Percentiles rank a stretch among this genome's conserved stretches.
phyloP scores from a whole-genome alignment of 2,113 vertebrate species.

The Plecturocebus donacophilus region DNA sequence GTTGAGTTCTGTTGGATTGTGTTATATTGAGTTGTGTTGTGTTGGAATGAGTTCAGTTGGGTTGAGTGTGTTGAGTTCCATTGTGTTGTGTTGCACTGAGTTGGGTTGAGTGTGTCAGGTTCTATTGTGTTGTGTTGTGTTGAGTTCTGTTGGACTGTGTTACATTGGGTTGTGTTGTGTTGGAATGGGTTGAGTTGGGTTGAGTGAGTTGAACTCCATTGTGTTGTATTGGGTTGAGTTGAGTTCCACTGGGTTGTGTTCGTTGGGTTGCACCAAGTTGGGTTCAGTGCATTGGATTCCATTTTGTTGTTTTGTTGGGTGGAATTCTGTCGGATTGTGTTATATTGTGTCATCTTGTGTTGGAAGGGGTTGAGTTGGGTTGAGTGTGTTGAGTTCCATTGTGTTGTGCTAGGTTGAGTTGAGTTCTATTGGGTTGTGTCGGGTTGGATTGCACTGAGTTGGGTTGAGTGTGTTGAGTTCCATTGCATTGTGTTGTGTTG shows the following conservation, averaged over 20 bases:
- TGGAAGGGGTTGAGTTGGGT: neutral
- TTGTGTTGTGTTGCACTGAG: neutral
- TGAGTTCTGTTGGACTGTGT: neutral
- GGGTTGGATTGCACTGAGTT: neutral
- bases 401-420: no score
- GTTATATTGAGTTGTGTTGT: neutral
- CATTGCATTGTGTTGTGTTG: no score
- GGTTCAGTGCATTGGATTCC: neutral
- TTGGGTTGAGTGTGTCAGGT: no score
- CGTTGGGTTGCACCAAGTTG: neutral
- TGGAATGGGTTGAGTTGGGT: neutral
- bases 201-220: neutral
- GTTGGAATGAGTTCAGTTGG: neutral
- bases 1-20: neutral
- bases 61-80: neutral
- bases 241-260: no score
- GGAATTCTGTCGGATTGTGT: no score
- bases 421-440: neutral
- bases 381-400: no score
- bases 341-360: neutral
- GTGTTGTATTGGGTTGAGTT: neutral
- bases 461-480: neutral
- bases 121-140: neutral
- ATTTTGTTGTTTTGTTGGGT: no score
- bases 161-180: neutral